Evolutionary conservation across 1,140 invertebrate species (phyloP).

Genomic region (Tetragonula clypearis): DNA sequence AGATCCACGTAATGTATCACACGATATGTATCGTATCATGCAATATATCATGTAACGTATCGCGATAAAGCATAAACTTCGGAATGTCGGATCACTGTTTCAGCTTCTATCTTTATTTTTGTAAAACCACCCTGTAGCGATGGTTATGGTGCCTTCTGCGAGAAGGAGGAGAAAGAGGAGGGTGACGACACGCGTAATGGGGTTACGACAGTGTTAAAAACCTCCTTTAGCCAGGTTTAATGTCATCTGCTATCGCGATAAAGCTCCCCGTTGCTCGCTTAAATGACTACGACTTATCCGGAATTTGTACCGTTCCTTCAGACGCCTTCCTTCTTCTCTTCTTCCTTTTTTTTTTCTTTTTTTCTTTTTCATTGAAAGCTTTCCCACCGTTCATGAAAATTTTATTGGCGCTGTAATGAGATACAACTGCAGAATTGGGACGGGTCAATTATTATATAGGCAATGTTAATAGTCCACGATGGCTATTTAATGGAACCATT

Average conservation of each 20-base stretch:
- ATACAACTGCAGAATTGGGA: too few relatives aligned
- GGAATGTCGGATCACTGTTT: slow-evolving; percentile 34
- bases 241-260: slow-evolving; percentile 65
- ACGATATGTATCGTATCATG: neutral
- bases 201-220: slow-evolving; percentile 68
- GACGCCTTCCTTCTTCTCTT: neutral
- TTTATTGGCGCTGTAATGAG: too few relatives aligned
- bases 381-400: neutral
- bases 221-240: slow-evolving; percentile 65
- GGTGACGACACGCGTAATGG: slow-evolving; percentile 63
- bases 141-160: neutral
- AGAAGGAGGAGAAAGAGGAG: slow-evolving; percentile 23
- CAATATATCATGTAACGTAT: too few relatives aligned
- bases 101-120: slow-evolving; percentile 53
- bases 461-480: too few relatives aligned
- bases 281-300: slow-evolving; percentile 57
- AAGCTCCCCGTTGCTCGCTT: slow-evolving; percentile 51
- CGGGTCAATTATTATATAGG: too few relatives aligned
- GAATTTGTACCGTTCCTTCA: slow-evolving; percentile 48
- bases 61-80: slow-evolving; percentile 6
- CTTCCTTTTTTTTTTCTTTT: neutral
- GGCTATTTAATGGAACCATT: too few relatives aligned
- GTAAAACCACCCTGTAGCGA: slow-evolving; percentile 1
- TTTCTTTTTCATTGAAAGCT: neutral
- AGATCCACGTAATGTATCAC: slow-evolving; percentile 10